Evolutionary conservation across 2,888 invertebrate species (phyloP), one percentile per base, ranked within the genome.

Genomic region (Volucella bombylans): DNA sequence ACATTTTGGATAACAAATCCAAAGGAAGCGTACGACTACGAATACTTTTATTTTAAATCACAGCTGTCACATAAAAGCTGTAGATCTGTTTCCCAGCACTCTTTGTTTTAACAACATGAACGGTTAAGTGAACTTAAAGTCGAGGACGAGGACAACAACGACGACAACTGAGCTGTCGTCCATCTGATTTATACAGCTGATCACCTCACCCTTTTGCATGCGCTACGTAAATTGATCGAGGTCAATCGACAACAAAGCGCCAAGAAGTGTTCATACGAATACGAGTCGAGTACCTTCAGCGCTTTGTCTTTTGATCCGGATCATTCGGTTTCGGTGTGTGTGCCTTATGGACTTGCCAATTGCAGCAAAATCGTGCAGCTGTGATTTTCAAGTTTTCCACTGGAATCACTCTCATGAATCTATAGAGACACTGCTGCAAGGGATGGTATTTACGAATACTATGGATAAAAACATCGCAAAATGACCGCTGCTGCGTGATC

Each of bases 401-500:
- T 73, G 76, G 73, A 69, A 41, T 72, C 69, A 52, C 50, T 49
- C 69, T 55, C 62, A 69, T 55, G 77, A 73, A 49, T 23, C 47
- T 23, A 1, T 10, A 8, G 11, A 31, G 9, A 54, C 55, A 64
- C 23, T 50, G 43, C 47, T 61, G 38, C 49, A 14, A 50, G 67
- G 61, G 73, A 55, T 77, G 68, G 82, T 64, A 64, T 67, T 76
- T 23, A 3, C 18, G 18, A 2, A 23, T 52, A 59, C 79, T 59
- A 43, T 18, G 31, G 49, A 6, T 45, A 6, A 31, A 31, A 31
- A 31, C 31, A 71, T 64, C 50, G 76, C 74, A 45, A 74, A 81
- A 62, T 85, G 80, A n/a, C 76, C 85, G 76, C 67, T 72, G 85
- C 77, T 85, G 85, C 81, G 68, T 85, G 76, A 77, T 73, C 77